Conservation (phyloP, 2,888 invertebrate genomes). For the Corythucha ciliata region DNA sequence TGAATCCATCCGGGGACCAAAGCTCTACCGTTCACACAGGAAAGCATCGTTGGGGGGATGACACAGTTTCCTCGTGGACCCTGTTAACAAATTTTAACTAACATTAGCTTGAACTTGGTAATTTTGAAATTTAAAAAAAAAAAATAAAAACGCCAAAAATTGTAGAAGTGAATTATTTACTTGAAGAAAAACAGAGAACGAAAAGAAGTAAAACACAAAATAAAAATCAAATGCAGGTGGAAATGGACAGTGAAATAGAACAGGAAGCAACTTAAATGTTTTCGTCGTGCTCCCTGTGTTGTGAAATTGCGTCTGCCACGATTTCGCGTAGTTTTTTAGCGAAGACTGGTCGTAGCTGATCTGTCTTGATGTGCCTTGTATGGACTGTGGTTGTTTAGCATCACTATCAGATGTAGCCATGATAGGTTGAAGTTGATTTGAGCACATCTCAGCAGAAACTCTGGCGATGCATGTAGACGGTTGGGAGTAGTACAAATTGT, state of each 20-base stretch:
- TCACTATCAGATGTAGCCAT: background rate
- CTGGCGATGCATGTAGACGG: conserved; percentile 1
- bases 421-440: conserved; percentile 11
- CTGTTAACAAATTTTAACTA: no score
- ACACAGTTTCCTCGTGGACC: no score
- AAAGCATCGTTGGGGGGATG: no score
- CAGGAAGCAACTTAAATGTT: background rate
- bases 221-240: background rate
- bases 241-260: conserved; percentile 4
- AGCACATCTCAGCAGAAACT: conserved; percentile 5
- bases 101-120: no score
- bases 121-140: conserved; percentile 14
- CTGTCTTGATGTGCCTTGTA: no score
- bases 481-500: background rate
- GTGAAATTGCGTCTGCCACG: conserved; percentile 9
- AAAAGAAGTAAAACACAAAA: conserved; percentile 2
- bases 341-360: no score
- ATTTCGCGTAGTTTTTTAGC: background rate
- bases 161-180: conserved; percentile 1
- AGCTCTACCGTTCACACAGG: no score
- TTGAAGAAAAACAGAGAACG: background rate
- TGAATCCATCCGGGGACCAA: no score
- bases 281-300: conserved; percentile 2
- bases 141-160: conserved; percentile 7
- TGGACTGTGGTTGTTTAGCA: background rate